phyloP scores from a whole-genome alignment of 2,113 vertebrate genomes.

The Benitochromis conjunctus region DNA sequence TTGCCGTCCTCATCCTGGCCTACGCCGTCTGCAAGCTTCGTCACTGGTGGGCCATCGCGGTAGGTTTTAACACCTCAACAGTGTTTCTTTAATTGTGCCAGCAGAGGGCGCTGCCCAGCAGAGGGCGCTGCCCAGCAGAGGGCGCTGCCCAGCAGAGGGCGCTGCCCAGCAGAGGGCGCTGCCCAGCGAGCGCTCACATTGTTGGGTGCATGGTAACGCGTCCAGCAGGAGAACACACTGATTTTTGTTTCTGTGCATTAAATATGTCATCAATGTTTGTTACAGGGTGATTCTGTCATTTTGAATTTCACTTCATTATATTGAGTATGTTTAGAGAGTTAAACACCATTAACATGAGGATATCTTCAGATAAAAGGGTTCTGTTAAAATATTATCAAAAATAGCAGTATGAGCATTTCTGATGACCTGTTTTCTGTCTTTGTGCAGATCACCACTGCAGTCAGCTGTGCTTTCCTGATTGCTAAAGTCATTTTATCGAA shows the following conservation, averaged over 20 bases:
- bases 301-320: not conserved
- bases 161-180: no score
- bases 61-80: slow-evolving; percentile 64
- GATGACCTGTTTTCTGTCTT: not conserved
- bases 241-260: not conserved
- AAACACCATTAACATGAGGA: not conserved
- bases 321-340: not conserved
- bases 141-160: not conserved
- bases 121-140: no score
- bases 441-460: slow-evolving; percentile 87
- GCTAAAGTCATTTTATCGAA: slow-evolving; percentile 94
- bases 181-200: not conserved
- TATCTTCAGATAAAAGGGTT: not conserved
- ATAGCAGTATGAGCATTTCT: fast-evolving
- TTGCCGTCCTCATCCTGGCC: slow-evolving; percentile 87
- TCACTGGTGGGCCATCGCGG: slow-evolving; percentile 97
- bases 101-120: no score
- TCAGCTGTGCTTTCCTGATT: slow-evolving; percentile 91
- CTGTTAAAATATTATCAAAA: not conserved
- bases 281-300: not conserved
- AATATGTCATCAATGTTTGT: not conserved
- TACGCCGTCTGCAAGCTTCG: slow-evolving; percentile 90
- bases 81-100: fast-evolving
- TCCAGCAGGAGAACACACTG: not conserved
- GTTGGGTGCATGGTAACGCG: not conserved